A percentile compares a stretch with the other conserved stretches of the same genome.
Conservation (phyloP, 2,888 invertebrate genomes). For the Branchellion lobata region DNA sequence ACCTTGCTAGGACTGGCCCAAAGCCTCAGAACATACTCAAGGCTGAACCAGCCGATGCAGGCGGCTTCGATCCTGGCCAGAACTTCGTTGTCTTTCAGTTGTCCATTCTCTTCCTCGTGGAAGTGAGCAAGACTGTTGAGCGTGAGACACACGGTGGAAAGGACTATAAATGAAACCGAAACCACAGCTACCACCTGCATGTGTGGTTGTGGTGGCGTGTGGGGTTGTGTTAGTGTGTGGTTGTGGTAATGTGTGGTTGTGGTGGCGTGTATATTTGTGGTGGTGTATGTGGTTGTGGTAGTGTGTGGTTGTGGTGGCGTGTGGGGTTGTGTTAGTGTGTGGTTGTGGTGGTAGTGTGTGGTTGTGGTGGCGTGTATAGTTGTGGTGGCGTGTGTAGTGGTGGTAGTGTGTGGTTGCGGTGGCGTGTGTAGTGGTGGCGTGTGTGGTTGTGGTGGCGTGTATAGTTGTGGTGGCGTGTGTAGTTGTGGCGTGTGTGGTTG, state of each 20-base stretch:
- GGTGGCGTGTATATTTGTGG: not conserved
- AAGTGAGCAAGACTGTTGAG: conserved; percentile 96
- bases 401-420: no score
- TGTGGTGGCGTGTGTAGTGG: no score
- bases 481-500: no score
- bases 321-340: not conserved
- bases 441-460: no score
- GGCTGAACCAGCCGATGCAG: conserved; percentile 98
- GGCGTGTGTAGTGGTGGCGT: no score
- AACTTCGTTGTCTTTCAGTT: conserved; percentile 56
- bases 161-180: conserved; percentile 98
- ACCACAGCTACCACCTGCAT: conserved; percentile 79
- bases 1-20: conserved; percentile 90
- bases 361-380: no score
- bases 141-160: conserved; percentile 97
- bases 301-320: not conserved
- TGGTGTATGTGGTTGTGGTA: not conserved
- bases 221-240: no score
- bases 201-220: not conserved
- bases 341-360: no score
- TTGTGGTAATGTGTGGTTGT: no score
- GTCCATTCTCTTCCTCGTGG: conserved; percentile 77
- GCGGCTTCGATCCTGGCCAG: conserved; percentile 97
- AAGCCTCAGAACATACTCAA: conserved; percentile 93
- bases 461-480: no score